A percentile compares a stretch with the other conserved stretches of the same genome.
These are phyloP conservation scores for Aplysina aerophoba DNA, from an alignment of 37 sponge, comb jelly and placozoan genomes.

Conservation along the genomic window DNA sequence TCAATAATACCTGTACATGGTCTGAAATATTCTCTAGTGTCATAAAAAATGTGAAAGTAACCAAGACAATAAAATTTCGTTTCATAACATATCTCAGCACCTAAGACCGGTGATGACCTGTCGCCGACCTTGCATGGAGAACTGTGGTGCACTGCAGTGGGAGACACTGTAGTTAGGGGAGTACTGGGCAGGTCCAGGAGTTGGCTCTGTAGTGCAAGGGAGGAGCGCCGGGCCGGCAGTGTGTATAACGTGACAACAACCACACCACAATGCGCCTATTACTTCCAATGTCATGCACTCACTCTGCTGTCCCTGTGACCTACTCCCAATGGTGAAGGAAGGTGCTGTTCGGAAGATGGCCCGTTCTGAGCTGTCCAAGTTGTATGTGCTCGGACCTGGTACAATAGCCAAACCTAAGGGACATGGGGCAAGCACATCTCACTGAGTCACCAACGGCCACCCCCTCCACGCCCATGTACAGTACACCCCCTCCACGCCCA, in stretches of 20 bases:
- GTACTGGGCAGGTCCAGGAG: slow-evolving; percentile 76
- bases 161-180: slow-evolving; percentile 37
- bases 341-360: slow-evolving; percentile 22
- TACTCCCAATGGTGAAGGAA: slow-evolving; percentile 45
- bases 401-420: background rate
- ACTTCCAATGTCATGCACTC: background rate
- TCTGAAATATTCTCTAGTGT: too few species aligned
- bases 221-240: too few species aligned
- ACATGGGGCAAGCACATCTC: background rate
- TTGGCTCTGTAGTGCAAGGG: slow-evolving; percentile 11
- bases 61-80: background rate
- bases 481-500: background rate
- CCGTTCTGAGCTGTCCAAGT: background rate
- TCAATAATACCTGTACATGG: too few species aligned
- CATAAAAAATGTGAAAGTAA: too few species aligned
- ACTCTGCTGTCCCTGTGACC: background rate
- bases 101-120: background rate
- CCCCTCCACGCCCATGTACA: background rate
- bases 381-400: slow-evolving; percentile 56
- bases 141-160: slow-evolving; percentile 33
- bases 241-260: background rate
- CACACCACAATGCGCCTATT: background rate
- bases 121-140: slow-evolving; percentile 15
- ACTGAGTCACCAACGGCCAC: background rate
- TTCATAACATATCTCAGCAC: background rate